Base-by-base conservation (phyloP, 2,113 vertebrate species). In the Sakesphorus luctuosus region DNA sequence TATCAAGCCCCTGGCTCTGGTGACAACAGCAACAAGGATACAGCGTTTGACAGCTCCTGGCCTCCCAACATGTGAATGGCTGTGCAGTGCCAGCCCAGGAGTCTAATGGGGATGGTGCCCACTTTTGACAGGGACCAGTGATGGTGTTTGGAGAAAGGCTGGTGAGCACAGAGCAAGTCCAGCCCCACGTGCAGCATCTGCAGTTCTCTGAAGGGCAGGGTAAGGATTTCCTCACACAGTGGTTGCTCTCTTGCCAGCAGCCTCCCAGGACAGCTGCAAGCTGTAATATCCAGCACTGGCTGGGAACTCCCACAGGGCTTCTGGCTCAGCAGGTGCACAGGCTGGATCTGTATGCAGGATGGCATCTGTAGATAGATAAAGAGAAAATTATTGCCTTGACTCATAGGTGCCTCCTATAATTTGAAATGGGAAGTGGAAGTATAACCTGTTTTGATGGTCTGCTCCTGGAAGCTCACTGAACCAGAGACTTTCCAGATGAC, bases 391-490 rank as follows among this genome's bases (percentile, higher is more conserved):
- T 20, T 94, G 72, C 80, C 73, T 92, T 95, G 94, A 93, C 80
- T 95, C 93, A 87, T 10, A 50, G 72, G 52, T 94, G 58, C 78
- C 84, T 66, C 81, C 89, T 85, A 89, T 94, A 95, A 96, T 94
- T 91, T 78, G 81, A 93, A 95, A 94, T 95, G 84, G 89, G 96
- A 97, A 96, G 93, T 96, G 87, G 96, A 94, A 90, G 81, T 50
- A 29, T 1, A 89, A 84, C 96, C 72, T 94, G 93, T 91, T 96
- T 52, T 89, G 84, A 91, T 89, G 77, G 81, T 52, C 74, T 97
- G 93, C 84, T 93, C 95, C 89, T 96, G 95, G 93, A 95, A 94
- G 93, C 95, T 95, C 89, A 78, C 84, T 36, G 89, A 79, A 92
- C 93, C 69, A 9, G 95, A 96, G 77, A 89, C 81, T 91, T 92